Evolutionary conservation across 2,113 vertebrate species (phyloP).

Genomic region (Dromaius novaehollandiae): DNA sequence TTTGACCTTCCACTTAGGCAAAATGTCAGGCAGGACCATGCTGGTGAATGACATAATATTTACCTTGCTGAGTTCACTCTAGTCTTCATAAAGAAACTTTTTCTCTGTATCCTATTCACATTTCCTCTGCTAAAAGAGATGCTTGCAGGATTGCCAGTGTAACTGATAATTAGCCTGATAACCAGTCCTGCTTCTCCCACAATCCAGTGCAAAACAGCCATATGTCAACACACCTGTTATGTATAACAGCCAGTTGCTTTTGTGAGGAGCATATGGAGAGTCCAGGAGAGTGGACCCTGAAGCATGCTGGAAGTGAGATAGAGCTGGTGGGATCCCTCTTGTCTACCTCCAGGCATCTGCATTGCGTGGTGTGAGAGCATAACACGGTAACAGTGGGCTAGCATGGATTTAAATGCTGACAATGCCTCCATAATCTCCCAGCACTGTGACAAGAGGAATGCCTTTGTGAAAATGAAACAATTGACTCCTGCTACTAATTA

Average conservation of each 20-base stretch:
- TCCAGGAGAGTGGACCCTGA: background rate
- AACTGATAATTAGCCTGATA: background rate
- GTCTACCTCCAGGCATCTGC: background rate
- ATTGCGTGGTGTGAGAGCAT: accelerated
- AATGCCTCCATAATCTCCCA: background rate
- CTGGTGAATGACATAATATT: background rate
- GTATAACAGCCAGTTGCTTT: background rate
- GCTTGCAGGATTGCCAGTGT: background rate
- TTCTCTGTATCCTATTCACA: background rate
- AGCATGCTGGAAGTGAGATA: background rate
- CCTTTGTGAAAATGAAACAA: background rate
- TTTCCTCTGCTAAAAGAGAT: background rate
- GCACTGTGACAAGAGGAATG: background rate
- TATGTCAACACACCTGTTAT: accelerated
- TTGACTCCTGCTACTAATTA: background rate
- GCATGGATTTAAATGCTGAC: background rate
- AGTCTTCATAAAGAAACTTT: background rate
- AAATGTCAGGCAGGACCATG: background rate
- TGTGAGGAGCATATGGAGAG: background rate
- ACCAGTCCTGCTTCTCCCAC: background rate
- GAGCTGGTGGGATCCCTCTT: background rate
- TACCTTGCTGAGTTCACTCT: background rate
- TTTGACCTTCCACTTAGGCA: background rate
- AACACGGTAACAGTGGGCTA: background rate
- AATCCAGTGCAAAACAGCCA: background rate